A percentile compares a stretch with the other conserved stretches of the same genome.
Evolutionary conservation across 2,113 vertebrate genomes (phyloP).

Genomic region (Nyctereutes procyonoides): DNA sequence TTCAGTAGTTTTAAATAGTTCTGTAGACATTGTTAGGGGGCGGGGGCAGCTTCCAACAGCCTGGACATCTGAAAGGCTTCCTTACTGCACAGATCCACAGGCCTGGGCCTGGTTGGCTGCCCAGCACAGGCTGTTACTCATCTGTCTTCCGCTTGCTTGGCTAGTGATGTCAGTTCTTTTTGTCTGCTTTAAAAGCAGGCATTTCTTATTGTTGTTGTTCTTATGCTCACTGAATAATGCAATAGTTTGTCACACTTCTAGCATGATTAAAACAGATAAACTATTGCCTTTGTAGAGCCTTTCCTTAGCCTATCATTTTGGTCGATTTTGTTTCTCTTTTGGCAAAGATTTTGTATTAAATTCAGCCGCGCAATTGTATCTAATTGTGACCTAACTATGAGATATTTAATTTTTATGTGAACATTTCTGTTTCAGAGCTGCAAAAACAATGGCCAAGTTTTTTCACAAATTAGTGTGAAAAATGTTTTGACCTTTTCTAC

Average conservation of each 20-base stretch:
- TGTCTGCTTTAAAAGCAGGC: constrained; percentile 65
- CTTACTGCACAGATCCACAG: background rate
- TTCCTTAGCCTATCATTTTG: constrained; percentile 32
- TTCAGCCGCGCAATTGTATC: constrained; percentile 13
- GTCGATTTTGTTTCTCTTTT: constrained; percentile 55
- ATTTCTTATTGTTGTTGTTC: constrained; percentile 66
- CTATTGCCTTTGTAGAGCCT: constrained; percentile 25
- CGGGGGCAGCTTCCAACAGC: background rate
- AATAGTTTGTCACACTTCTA: constrained; percentile 49
- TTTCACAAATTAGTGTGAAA: constrained; percentile 60
- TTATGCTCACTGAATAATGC: constrained; percentile 57
- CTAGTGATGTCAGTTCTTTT: constrained; percentile 65
- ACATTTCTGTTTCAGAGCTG: constrained; percentile 61
- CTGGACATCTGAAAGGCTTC: constrained; percentile 51
- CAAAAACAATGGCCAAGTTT: constrained; percentile 44
- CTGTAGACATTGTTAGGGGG: background rate
- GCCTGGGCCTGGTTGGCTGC: constrained; percentile 31
- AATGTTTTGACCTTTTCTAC: constrained; percentile 59
- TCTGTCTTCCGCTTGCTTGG: constrained; percentile 68
- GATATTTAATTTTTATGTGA: constrained; percentile 61
- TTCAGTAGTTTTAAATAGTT: constrained; percentile 59
- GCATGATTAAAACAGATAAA: constrained; percentile 50
- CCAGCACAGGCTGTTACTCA: constrained; percentile 60
- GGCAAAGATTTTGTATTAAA: constrained; percentile 52
- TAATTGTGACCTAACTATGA: constrained; percentile 58